Conservation (phyloP, 2,797 vertebrate genomes). For the Myripristis murdjan region DNA sequence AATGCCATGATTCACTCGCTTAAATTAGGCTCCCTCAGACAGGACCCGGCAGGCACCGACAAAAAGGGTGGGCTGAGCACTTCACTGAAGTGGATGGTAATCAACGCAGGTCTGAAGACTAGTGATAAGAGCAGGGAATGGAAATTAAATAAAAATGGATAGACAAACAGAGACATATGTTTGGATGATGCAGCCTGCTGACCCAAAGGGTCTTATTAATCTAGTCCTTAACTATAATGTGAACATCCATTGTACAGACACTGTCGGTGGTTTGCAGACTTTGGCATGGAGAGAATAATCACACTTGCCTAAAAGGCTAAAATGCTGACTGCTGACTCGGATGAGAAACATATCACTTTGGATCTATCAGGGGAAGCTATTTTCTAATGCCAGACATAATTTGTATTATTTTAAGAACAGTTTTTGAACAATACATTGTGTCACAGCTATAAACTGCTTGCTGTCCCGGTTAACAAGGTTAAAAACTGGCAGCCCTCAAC, state of each 20-base stretch:
- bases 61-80: conserved; percentile 27
- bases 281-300: conserved; percentile 34
- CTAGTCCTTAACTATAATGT: background rate
- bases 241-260: background rate
- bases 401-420: background rate
- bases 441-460: background rate
- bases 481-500: conserved; percentile 3
- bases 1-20: conserved; percentile 65
- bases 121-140: background rate
- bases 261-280: conserved; percentile 33
- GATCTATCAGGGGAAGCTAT: background rate
- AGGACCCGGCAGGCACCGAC: conserved; percentile 35
- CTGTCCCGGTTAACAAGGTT: background rate
- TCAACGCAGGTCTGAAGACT: conserved; percentile 54
- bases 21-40: conserved; percentile 71
- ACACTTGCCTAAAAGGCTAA: conserved; percentile 12
- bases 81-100: conserved; percentile 61
- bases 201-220: conserved; percentile 21
- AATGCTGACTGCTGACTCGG: conserved; percentile 15
- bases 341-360: conserved; percentile 1
- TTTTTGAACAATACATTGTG: no score
- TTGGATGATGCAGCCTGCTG: conserved; percentile 27
- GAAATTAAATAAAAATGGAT: no score
- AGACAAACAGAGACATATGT: background rate
- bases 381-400: background rate